These are phyloP conservation scores for Lithophane ornitopus DNA, from an alignment of 2,888 invertebrate species.

Conservation along the genomic window DNA sequence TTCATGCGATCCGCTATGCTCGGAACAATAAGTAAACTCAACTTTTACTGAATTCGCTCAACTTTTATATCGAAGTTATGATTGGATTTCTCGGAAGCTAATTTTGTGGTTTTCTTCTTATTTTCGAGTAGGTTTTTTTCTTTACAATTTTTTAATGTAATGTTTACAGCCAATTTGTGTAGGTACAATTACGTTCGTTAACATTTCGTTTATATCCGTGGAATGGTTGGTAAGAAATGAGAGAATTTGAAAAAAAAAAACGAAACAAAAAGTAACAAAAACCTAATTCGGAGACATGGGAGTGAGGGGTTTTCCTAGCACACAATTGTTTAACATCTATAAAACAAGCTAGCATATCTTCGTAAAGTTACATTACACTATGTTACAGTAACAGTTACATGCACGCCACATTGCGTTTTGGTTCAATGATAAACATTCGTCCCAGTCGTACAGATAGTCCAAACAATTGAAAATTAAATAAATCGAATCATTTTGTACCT, in stretches of 20 bases:
- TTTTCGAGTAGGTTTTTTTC: constrained; percentile 50
- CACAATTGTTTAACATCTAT: constrained; percentile 87
- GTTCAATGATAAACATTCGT: constrained; percentile 85
- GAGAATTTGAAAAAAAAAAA: constrained; percentile 71
- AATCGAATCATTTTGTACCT: constrained; percentile 71
- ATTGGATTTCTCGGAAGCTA: constrained; percentile 73
- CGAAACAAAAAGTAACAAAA: constrained; percentile 74
- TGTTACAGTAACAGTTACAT: constrained; percentile 88
- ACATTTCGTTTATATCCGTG: constrained; percentile 59
- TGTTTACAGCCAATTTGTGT: constrained; percentile 80
- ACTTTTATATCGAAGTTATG: constrained; percentile 68
- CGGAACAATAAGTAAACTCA: constrained; percentile 72
- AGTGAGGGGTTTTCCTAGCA: constrained; percentile 86
- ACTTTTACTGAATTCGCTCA: constrained; percentile 71
- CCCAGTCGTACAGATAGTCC: constrained; percentile 71
- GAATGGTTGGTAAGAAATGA: constrained; percentile 69
- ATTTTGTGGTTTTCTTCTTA: constrained; percentile 70
- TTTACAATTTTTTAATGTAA: constrained; percentile 52
- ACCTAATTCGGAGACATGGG: constrained; percentile 83
- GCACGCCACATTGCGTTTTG: constrained; percentile 89
- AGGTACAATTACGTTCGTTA: constrained; percentile 62
- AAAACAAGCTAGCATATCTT: constrained; percentile 88
- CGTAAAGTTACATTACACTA: constrained; percentile 86
- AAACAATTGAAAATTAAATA: constrained; percentile 65
- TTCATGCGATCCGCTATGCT: constrained; percentile 84